Evolutionary conservation across 2,888 invertebrate genomes (phyloP).

Genomic region (Leptarthrus brevirostris): DNA sequence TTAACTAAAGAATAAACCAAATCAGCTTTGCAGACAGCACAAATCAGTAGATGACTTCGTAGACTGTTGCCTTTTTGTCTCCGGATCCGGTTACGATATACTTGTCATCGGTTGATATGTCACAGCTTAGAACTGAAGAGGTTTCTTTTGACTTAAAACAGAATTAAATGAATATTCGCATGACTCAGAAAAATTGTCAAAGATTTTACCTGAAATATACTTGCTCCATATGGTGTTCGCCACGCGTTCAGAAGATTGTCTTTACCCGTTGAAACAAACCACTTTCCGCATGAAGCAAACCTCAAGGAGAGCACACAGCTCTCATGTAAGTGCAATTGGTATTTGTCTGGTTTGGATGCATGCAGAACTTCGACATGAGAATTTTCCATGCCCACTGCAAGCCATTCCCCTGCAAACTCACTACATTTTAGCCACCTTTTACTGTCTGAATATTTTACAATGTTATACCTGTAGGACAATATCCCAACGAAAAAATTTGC

Average conservation of each 20-base stretch:
- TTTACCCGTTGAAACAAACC: constrained; percentile 99
- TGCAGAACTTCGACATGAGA: constrained; percentile 95
- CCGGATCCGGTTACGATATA: constrained; percentile 98
- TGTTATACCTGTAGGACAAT: constrained; percentile 89
- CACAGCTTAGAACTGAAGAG: constrained; percentile 96
- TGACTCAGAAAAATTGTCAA: too few relatives aligned
- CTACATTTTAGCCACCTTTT: not conserved
- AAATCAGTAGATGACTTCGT: constrained; percentile 88
- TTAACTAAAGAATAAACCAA: too few relatives aligned
- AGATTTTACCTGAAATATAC: constrained; percentile 97
- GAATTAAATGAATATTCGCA: not conserved
- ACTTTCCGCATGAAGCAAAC: constrained; percentile 96
- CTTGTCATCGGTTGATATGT: constrained; percentile 97
- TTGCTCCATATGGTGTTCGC: constrained; percentile 98
- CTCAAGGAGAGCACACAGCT: constrained; percentile 91
- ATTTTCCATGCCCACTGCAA: constrained; percentile 99
- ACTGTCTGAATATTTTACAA: not conserved
- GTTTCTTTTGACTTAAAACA: constrained; percentile 88
- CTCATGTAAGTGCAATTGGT: too few relatives aligned
- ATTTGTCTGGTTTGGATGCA: constrained; percentile 91
- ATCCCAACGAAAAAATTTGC: constrained; percentile 86
- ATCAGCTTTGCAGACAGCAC: too few relatives aligned
- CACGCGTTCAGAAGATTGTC: constrained; percentile 97
- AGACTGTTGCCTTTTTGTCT: constrained; percentile 97
- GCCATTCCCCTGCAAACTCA: constrained; percentile 80